Evolutionary conservation across 1,140 invertebrate species (phyloP).

Genomic region (Drosophila ficusphila): DNA sequence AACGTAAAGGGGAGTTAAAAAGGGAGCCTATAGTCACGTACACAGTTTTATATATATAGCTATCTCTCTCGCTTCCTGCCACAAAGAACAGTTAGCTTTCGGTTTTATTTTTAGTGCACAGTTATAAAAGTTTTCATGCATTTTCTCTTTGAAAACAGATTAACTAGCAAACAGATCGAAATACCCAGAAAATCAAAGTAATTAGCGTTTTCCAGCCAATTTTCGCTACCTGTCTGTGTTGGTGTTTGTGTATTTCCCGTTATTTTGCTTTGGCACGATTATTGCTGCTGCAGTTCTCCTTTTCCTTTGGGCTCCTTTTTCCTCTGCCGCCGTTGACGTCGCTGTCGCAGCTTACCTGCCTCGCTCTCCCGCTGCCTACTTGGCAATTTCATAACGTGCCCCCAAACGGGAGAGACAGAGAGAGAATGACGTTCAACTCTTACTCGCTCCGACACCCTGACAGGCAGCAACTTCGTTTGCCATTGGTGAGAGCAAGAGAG

Average conservation of each 20-base stretch:
- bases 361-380: slow-evolving; percentile 35
- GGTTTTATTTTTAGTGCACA: background rate
- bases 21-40: slow-evolving; percentile 26
- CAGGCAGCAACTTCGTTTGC: slow-evolving; percentile 62
- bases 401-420: slow-evolving; percentile 49
- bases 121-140: background rate
- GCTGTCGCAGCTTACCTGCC: slow-evolving; percentile 43
- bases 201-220: background rate
- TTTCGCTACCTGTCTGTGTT: slow-evolving; percentile 14
- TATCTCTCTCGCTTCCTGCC: background rate
- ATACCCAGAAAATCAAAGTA: background rate
- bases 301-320: slow-evolving; percentile 60
- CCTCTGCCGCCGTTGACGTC: slow-evolving; percentile 9
- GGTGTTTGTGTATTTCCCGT: slow-evolving; percentile 53
- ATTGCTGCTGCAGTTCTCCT: slow-evolving; percentile 59
- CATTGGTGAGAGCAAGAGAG: slow-evolving; percentile 58
- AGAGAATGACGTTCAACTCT: slow-evolving; percentile 40
- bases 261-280: slow-evolving; percentile 73
- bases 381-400: slow-evolving; percentile 74
- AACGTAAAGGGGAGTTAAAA: slow-evolving; percentile 7
- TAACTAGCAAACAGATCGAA: background rate
- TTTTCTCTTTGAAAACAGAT: no score
- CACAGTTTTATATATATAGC: background rate
- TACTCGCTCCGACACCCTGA: slow-evolving; percentile 23
- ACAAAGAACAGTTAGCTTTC: slow-evolving; percentile 1